Base-by-base conservation (phyloP, 1,140 invertebrate genomes). In the Lucilia cuprina region DNA sequence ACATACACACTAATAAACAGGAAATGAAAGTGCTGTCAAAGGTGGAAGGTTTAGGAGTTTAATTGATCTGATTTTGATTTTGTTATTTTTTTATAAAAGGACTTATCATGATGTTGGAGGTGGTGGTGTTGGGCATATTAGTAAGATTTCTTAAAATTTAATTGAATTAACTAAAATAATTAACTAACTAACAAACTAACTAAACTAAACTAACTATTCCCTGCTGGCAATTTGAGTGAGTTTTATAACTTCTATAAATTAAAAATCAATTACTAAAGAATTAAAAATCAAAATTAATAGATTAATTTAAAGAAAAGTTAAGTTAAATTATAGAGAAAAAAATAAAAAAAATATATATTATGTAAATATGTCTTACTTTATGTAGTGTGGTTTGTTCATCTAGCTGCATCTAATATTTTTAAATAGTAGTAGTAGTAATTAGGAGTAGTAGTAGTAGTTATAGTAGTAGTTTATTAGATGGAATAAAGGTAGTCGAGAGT, bases 371-470 rank as follows among this genome's bases (percentile, higher is more conserved):
- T 87, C 89, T 90, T 90, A 90, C 89, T 90, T 90, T 90, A 89
- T 90, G 89, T 89, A 90, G 86, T 90, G 89, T 90, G 89, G 89
- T 90, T 87, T 90, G 89, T 90, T 90, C 89, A 87, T 90, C 89
- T 90, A 90, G 89, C 89, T 90, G 89, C 89, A 90, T 86, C 89
- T 90, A 89, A 84, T 78, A 78, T 77, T 50, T 87, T 85, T 84
- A 55, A 80, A 82, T 85, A 74, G 78, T 85, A 47, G 83, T 85
- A 83, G 84, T 85, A 50, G 82, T 82, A 74, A 41, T 83, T 83
- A 75, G 84, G 83, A 74, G 83, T 49, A 75, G 49, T 84, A 30
- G 21, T 78, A 47, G 34, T 14, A n/a, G 74, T 83, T 35, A 55
- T 83, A 83, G 74, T 85, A 50, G 82, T 80, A 85, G 82, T 83